Base-by-base conservation (phyloP, 2,797 vertebrate genomes). In the Acridotheres tristis region DNA sequence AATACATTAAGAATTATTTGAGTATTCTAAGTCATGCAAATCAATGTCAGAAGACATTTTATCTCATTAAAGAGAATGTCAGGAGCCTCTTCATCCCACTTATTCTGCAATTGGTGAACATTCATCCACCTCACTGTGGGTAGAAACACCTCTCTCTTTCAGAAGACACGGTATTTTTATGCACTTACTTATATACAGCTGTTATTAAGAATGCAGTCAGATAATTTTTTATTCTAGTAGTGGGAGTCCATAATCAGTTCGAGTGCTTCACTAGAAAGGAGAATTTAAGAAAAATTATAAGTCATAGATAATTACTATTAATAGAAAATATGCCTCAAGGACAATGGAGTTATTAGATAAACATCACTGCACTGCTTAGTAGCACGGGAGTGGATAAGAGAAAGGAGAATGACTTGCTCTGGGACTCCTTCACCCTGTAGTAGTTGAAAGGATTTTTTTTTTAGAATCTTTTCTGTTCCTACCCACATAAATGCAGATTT, bases 251-350 rank as follows among this genome's bases (percentile, higher is more conserved):
- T 97, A 96, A 97, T 97, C 96, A 97, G 93, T 96, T 96, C 88
- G 89, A 97, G 95, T 90, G 57, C 90, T 85, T 87, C 67, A 77
- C 90, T 79, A 88, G 93, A 92, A 95, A 95, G 93, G 86, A 96
- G 95, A 97, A 96, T 95, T 97, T 95, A 96, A 97, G 93, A 97
- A 89, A 97, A 97, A 97, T 97, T 97, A 89, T 96, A 95, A 96
- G 93, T 90, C 96, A 96, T 85, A 96, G 81, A 96, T 96, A 95
- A 97, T 96, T 96, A 84, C 95, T 98, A 97, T 97, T 97, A 97
- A 98, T 95, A 97, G 96, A 96, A 97, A 94, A 96, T 94, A 88
- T 45, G 95, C 91, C 75, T 97, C 91, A 97, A 97, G 95, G 97
- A 97, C 96, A 97, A 97, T 81, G 36, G 85, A 95, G 91, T 94